Base-by-base conservation (phyloP, 2,113 vertebrate genomes). In the Bettongia penicillata region DNA sequence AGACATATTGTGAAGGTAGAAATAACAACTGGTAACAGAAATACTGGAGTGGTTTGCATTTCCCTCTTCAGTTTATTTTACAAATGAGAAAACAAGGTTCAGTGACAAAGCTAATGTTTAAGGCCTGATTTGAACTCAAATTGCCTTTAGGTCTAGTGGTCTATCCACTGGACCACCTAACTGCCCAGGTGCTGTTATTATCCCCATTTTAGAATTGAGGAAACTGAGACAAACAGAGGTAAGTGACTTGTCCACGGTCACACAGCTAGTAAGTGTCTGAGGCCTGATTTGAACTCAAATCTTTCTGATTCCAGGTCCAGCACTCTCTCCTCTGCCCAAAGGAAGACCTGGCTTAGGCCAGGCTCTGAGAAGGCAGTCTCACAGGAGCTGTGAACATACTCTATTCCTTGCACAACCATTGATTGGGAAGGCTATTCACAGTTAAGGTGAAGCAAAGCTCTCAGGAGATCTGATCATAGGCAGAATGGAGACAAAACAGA, bases 401-500 rank as follows among this genome's bases (percentile, higher is more conserved):
- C 2, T 77, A 14, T 77, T n/a, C 61, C 37, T 77, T 77, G 37
- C 37, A 77, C 14, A 77, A 16, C 5, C 37, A 77, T n/a, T 77
- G 14, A 77, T 19, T n/a, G 14, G 61, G 37, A 77, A 77, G 61
- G 26, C 37, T n/a, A 19, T 68, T 68, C 12, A 5, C 11, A 77
- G 61, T 19, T 77, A n/a, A 37, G 1, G 14, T 77, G 0, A 77
- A 19, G 16, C 12, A 16, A 77, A 16, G 31, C 14, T 77, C n/a
- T 77, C 31, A n/a, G 37, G 61, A 68, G 61, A n/a, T n/a, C 61
- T 77, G 61, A n/a, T n/a, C 37, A n/a, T 19, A 37, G 92, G 91
- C 89, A 92, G 53, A 93, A 94, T 95, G 96, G 22, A 53, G 23
- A 61, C 22, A 89, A 91, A 93, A 92, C 97, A 19, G 8, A 92